These are phyloP conservation scores for Paratrypauchen microcephalus DNA, from an alignment of 2,797 vertebrate species.

Conservation along the genomic window DNA sequence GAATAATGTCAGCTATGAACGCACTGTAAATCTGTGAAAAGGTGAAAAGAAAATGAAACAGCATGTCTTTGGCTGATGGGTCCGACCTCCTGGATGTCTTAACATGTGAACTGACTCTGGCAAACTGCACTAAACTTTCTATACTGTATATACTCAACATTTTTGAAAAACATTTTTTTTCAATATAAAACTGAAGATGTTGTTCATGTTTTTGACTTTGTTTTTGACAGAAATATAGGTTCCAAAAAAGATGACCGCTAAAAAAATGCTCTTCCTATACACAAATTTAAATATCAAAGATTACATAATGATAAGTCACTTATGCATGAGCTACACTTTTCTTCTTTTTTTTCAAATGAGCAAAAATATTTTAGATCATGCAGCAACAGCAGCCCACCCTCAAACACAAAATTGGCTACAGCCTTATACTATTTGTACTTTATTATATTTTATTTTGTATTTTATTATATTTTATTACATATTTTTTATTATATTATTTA, in stretches of 20 bases:
- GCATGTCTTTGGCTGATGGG: not conserved
- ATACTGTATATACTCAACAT: not conserved
- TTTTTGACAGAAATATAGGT: no score
- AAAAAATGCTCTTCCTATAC: no score
- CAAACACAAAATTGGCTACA: not conserved
- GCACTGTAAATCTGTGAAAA: slow-evolving; percentile 7
- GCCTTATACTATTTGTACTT: no score
- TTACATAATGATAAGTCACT: not conserved
- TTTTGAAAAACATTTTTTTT: not conserved
- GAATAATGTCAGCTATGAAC: not conserved
- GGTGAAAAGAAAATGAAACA: slow-evolving; percentile 9
- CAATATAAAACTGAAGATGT: no score
- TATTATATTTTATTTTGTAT: no score
- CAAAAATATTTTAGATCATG: not conserved
- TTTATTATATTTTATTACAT: no score
- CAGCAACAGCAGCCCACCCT: not conserved
- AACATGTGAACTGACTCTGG: not conserved
- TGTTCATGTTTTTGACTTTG: no score
- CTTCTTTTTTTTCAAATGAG: not conserved
- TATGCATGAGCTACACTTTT: not conserved
- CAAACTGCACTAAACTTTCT: not conserved
- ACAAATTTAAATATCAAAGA: no score
- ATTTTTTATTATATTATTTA: no score
- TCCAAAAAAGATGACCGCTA: no score
- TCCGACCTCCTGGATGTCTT: not conserved